Base-by-base conservation (phyloP, 2,888 invertebrate genomes). In the Ommatoiulus sabulosus region DNA sequence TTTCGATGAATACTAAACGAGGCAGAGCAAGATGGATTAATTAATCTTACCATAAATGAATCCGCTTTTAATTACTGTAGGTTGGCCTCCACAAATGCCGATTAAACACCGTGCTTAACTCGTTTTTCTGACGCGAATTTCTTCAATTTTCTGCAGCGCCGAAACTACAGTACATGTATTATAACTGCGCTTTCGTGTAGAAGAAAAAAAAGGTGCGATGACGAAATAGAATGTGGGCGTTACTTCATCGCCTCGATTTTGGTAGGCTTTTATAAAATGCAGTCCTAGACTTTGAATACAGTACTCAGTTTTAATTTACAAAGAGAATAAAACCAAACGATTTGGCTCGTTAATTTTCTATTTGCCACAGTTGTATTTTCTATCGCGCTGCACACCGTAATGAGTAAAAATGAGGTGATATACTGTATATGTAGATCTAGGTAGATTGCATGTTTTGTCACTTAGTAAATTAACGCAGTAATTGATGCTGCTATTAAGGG, bases 31-130 rank as follows among this genome's bases (percentile, higher is more conserved):
- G 72, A 8, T 72, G 72, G 20, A 72, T 72, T 72, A 72, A 72
- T 72, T 72, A 72, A 72, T 72, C 72, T 72, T 72, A 24, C 72
- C 72, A 10, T 72, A 72, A 72, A 24, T 72, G 72, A 72, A 24
- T 20, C 24, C 2, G 24, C 72, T 72, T 72, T 24, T 72, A 72
- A 72, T 72, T 72, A 24, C 20, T 20, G 24, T 72, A 7, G 10
- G 24, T 6, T 72, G 72, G 72, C 24, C 24, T 72, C 72, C 72
- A 20, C 24, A 72, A 72, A 20, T 24, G 72, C 10, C 24, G 10
- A 24, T 72, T 20, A 72, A 72, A 20, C 72, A 7, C 20, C 20
- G 72, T 72, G 72, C 24, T 72, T 72, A 72, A 72, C 72, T 20
- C 72, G 72, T 72, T 72, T 72, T 72, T 72, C 63, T 8, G 20